Percentiles rank a stretch among this genome's conserved stretches.
Conservation (phyloP, 2,113 vertebrate species). For the Grallaria varia region DNA sequence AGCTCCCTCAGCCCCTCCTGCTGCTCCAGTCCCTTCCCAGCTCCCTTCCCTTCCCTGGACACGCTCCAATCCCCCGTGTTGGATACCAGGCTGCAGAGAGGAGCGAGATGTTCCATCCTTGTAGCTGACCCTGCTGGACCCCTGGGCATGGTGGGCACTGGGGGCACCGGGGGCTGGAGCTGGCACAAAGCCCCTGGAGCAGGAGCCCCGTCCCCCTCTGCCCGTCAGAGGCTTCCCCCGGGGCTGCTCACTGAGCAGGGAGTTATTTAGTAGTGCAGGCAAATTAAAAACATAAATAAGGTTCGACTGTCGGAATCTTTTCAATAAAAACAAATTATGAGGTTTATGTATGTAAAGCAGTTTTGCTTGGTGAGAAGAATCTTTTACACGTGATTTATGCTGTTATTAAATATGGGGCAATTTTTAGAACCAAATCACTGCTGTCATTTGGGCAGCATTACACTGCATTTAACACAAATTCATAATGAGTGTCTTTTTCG, state of each 20-base stretch:
- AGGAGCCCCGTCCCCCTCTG: not conserved
- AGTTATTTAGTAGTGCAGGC: slow-evolving; percentile 67
- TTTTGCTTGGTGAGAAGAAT: slow-evolving; percentile 27
- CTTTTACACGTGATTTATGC: slow-evolving; percentile 63
- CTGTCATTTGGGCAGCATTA: slow-evolving; percentile 22
- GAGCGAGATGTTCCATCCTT: not conserved
- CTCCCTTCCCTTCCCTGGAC: not conserved
- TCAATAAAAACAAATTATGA: slow-evolving; percentile 74
- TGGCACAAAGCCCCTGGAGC: not conserved
- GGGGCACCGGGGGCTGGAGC: not conserved
- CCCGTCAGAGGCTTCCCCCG: not conserved
- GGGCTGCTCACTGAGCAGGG: slow-evolving; percentile 1
- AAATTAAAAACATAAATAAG: slow-evolving; percentile 80
- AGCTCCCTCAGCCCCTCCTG: not conserved
- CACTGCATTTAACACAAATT: slow-evolving; percentile 38
- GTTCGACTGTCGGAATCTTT: slow-evolving; percentile 62
- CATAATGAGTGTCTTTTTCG: not conserved
- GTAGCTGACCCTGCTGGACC: not conserved
- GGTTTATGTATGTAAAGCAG: slow-evolving; percentile 74
- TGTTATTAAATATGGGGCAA: slow-evolving; percentile 23
- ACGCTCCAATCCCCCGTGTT: accelerated
- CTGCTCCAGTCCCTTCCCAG: not conserved
- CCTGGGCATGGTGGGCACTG: accelerated
- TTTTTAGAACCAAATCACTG: slow-evolving; percentile 12
- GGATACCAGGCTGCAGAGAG: not conserved